Conservation (phyloP, 2,797 vertebrate species). For the Simalia tracyae region DNA sequence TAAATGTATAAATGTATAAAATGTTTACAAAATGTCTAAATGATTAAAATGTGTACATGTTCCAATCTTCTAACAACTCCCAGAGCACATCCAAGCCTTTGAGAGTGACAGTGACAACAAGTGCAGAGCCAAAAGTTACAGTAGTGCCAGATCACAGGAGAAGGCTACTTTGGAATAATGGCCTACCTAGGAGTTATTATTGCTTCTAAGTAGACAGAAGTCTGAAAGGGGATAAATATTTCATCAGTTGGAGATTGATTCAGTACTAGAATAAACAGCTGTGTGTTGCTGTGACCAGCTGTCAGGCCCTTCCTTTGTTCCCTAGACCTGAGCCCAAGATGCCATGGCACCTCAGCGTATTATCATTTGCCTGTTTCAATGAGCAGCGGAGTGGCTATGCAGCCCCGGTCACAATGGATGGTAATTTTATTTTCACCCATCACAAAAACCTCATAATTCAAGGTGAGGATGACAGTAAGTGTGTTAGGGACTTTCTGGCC, state of each 20-base stretch:
- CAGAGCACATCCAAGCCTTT: background rate
- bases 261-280: background rate
- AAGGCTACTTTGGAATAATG: background rate
- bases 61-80: no score
- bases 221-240: background rate
- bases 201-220: background rate
- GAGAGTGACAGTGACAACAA: background rate
- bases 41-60: no score
- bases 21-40: no score
- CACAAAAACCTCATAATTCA: background rate
- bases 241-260: background rate
- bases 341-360: background rate
- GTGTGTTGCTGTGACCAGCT: background rate
- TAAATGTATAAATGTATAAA: no score
- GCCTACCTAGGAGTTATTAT: background rate
- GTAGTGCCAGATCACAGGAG: background rate
- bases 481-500: background rate
- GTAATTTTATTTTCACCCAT: background rate
- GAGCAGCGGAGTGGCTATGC: background rate
- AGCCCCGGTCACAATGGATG: background rate
- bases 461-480: background rate
- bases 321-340: background rate
- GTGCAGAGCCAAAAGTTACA: background rate
- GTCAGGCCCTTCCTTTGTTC: background rate
- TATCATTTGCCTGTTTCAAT: background rate